phyloP scores from a whole-genome alignment of 2,888 invertebrate genomes.

The Cephus sareptanus region DNA sequence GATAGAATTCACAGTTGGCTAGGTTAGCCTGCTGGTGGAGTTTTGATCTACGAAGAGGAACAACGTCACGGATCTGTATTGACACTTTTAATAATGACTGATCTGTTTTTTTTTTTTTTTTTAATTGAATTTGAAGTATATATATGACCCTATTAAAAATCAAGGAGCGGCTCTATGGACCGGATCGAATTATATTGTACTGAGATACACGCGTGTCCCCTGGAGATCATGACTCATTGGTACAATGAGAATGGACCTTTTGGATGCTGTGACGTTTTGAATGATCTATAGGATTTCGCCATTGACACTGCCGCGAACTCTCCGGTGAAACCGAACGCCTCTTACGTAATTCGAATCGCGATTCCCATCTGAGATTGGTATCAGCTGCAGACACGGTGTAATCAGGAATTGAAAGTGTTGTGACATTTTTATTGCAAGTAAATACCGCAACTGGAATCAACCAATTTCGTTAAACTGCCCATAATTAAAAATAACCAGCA shows the following conservation, averaged over 20 bases:
- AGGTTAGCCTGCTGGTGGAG: neutral
- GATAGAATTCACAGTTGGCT: slow-evolving; percentile 6
- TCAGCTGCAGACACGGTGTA: neutral
- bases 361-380: neutral
- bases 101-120: neutral
- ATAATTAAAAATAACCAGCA: neutral
- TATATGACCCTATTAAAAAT: neutral
- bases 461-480: neutral
- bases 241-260: neutral
- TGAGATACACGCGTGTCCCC: neutral
- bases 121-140: neutral
- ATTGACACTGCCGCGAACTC: neutral
- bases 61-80: neutral
- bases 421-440: neutral
- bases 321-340: neutral
- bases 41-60: neutral
- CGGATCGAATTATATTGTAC: neutral
- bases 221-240: neutral
- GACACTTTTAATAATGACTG: neutral
- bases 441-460: neutral
- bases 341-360: neutral
- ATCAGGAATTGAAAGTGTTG: neutral
- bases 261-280: neutral
- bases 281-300: neutral
- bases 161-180: neutral